These are phyloP conservation scores for Drosophila bipectinata DNA, from an alignment of 1,140 invertebrate species.

Conservation along the genomic window DNA sequence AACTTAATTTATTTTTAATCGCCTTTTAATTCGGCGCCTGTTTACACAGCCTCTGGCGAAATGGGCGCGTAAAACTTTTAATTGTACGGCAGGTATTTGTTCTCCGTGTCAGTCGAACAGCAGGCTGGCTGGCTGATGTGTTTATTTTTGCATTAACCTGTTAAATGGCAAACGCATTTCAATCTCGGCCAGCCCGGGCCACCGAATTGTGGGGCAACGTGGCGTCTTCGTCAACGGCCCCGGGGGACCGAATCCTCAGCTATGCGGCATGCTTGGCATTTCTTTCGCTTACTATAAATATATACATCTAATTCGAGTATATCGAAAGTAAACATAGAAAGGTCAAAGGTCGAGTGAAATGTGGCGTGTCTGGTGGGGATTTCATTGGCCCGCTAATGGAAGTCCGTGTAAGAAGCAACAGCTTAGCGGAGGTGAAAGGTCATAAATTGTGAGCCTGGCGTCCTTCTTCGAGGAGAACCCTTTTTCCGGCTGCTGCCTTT, in stretches of 20 bases:
- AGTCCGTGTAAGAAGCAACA: conserved; percentile 30
- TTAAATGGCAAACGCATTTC: conserved; percentile 75
- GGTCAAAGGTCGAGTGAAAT: conserved; percentile 44
- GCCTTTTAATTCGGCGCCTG: conserved; percentile 72
- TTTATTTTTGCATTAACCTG: conserved; percentile 68
- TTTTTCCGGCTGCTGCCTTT: conserved; percentile 17
- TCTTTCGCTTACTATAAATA: conserved; percentile 9
- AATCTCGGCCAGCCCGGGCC: conserved; percentile 36
- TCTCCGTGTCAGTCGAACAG: conserved; percentile 7
- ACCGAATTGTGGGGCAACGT: conserved; percentile 66
- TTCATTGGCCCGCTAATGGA: conserved; percentile 29
- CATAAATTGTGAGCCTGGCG: conserved; percentile 4
- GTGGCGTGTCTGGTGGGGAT: conserved; percentile 32
- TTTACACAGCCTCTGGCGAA: conserved; percentile 53
- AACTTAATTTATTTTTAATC: conserved; percentile 83
- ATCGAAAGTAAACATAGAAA: conserved; percentile 44
- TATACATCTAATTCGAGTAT: conserved; percentile 8
- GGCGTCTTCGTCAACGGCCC: conserved; percentile 43
- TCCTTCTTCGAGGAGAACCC: conserved; percentile 10
- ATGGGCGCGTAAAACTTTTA: conserved; percentile 74
- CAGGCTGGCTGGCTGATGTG: conserved; percentile 38
- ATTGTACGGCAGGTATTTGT: conserved; percentile 66
- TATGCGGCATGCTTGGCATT: conserved; percentile 22
- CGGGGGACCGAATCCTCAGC: neutral
- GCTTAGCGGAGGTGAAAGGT: conserved; percentile 34